Evolutionary conservation across 2,113 vertebrate genomes (phyloP).

Genomic region (Lonchura striata): DNA sequence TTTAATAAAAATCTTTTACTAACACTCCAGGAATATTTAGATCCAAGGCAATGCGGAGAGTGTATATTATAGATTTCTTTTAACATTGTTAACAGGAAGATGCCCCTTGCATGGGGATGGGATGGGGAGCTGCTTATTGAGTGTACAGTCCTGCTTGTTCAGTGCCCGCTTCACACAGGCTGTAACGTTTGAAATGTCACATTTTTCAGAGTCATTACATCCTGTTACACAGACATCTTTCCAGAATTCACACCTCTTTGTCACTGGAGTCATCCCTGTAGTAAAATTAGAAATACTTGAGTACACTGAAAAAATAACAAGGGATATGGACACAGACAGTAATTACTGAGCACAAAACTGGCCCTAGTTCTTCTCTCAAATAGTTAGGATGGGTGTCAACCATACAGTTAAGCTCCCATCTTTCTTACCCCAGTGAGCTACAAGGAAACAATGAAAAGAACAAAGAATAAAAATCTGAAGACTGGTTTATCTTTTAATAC

Average conservation of each 20-base stretch:
- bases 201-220: not conserved
- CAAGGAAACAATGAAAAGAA: not conserved
- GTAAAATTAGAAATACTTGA: not conserved
- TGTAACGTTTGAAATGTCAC: not conserved
- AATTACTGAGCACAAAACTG: not conserved
- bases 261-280: accelerated
- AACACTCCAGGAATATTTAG: not conserved
- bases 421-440: not conserved
- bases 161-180: accelerated
- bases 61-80: not conserved
- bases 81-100: not conserved
- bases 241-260: not conserved
- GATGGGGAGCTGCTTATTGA: not conserved
- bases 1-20: not conserved
- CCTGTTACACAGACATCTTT: not conserved
- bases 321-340: not conserved
- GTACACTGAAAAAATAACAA: not conserved
- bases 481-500: not conserved
- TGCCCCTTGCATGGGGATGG: not conserved
- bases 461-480: not conserved
- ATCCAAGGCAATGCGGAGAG: not conserved
- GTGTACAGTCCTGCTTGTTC: not conserved
- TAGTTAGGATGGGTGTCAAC: not conserved
- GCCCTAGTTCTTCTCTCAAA: not conserved
- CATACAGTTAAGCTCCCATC: not conserved